A percentile compares a stretch with the other conserved stretches of the same genome.
Conservation (phyloP, 2,888 invertebrate genomes). For the Choreutis nemorana region DNA sequence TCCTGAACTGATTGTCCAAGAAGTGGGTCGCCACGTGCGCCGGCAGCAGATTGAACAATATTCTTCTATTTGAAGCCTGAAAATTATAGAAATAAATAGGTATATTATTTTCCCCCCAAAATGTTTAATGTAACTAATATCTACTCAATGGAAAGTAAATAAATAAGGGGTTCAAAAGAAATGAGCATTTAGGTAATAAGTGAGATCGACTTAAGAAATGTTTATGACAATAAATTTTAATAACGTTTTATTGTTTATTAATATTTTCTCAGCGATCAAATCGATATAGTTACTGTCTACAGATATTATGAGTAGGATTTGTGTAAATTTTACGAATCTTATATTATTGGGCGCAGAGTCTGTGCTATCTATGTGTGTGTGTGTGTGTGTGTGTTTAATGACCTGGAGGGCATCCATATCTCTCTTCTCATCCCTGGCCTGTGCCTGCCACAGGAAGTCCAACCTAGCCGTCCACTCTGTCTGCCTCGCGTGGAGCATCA, state of each 20-base stretch:
- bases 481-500: conserved; percentile 83
- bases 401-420: conserved; percentile 89
- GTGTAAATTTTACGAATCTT: too few species aligned
- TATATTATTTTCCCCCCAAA: neutral
- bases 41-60: conserved; percentile 88
- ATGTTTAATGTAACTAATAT: neutral
- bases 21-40: conserved; percentile 93
- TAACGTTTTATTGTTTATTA: too few species aligned
- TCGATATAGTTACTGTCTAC: too few species aligned
- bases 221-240: conserved; percentile 1
- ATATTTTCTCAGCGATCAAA: too few species aligned
- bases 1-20: conserved; percentile 87
- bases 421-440: conserved; percentile 89
- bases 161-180: too few species aligned
- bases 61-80: conserved; percentile 82
- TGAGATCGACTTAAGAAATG: conserved; percentile 1
- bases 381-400: conserved; percentile 4
- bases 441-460: conserved; percentile 83
- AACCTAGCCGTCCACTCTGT: conserved; percentile 91
- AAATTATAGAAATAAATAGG: conserved; percentile 11
- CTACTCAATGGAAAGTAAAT: too few species aligned
- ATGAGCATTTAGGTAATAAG: too few species aligned
- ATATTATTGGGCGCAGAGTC: too few species aligned
- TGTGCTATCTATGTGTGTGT: too few species aligned
- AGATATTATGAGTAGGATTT: too few species aligned